Conservation (phyloP, 2,113 vertebrate species). For the Triplophysa rosa region DNA sequence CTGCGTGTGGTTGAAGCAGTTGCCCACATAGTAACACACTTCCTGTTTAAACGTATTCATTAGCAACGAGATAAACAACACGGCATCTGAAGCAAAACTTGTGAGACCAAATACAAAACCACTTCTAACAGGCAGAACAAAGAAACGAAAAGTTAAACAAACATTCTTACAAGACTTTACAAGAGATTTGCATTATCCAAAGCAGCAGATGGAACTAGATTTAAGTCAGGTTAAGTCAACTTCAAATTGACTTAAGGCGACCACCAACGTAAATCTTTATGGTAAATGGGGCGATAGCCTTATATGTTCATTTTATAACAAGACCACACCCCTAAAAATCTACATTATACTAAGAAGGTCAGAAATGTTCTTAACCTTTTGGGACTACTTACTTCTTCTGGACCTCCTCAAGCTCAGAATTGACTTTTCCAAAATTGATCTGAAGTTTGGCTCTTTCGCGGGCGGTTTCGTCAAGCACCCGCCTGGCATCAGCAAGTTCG, state of each 20-base stretch:
- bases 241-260: not conserved
- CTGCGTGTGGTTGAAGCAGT: slow-evolving; percentile 35
- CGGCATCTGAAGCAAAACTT: not conserved
- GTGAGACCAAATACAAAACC: not conserved
- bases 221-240: slow-evolving; percentile 5
- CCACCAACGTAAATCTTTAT: not conserved
- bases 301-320: too few relatives aligned
- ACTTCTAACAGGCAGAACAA: not conserved
- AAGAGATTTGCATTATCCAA: not conserved
- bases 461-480: slow-evolving; percentile 92
- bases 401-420: slow-evolving; percentile 86
- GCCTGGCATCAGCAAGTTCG: slow-evolving; percentile 89
- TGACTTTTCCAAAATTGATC: slow-evolving; percentile 89
- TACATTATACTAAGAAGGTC: too few relatives aligned
- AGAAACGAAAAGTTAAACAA: not conserved
- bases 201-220: slow-evolving; percentile 37
- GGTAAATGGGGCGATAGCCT: not conserved
- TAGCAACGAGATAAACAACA: slow-evolving; percentile 48
- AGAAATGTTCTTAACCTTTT: too few relatives aligned
- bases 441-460: slow-evolving; percentile 88
- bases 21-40: slow-evolving; percentile 33
- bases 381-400: slow-evolving; percentile 76
- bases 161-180: not conserved
- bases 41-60: slow-evolving; percentile 38
- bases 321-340: not conserved